Percentiles rank a stretch among this genome's conserved stretches.
Evolutionary conservation across 1,140 invertebrate genomes (phyloP).

Genomic region (Babylonia areolata): DNA sequence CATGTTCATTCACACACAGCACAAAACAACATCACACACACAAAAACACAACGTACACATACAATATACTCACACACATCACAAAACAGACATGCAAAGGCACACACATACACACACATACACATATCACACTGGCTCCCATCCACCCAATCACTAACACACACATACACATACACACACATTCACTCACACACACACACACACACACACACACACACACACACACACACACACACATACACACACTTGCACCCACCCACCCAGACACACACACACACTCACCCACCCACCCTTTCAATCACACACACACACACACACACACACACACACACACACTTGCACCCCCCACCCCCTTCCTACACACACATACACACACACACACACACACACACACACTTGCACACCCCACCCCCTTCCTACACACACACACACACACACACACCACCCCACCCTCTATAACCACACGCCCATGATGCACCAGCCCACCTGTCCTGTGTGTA

Average conservation of each 20-base stretch:
- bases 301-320: constrained; percentile 18
- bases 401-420: too few species aligned
- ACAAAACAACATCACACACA: background rate
- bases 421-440: constrained; percentile 17
- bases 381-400: background rate
- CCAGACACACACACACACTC: constrained; percentile 4
- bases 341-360: background rate
- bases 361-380: constrained; percentile 27
- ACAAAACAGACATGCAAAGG: background rate
- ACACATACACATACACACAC: background rate
- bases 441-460: too few species aligned
- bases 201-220: constrained; percentile 4
- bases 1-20: background rate
- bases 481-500: constrained; percentile 86
- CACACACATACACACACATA: constrained; percentile 16
- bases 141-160: background rate
- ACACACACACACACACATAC: background rate
- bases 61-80: background rate
- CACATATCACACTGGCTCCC: background rate
- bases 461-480: background rate
- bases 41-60: background rate
- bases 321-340: constrained; percentile 20
- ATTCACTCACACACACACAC: background rate
- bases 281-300: background rate
- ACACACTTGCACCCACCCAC: background rate